Base-by-base conservation (phyloP, 2,888 invertebrate genomes). In the Epinotia ramella region DNA sequence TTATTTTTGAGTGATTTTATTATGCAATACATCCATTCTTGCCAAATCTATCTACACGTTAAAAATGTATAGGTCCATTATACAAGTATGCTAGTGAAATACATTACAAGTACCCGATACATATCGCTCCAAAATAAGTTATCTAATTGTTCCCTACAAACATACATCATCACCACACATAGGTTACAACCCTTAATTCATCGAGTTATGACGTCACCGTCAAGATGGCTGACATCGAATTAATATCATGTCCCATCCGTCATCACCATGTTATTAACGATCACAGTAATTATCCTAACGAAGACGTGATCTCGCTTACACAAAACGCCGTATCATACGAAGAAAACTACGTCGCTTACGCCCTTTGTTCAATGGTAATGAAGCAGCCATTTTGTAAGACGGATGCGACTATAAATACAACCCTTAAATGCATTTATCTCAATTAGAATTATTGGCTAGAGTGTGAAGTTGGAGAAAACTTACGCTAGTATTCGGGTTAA, bases 211-310 rank as follows among this genome's bases (percentile, higher is more conserved):
- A 86, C 84, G 86, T 89, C 84, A 88, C 81, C 84, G 87, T 86
- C 87, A 84, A 78, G 81, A 73, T 74, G 79, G 81, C 80, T 87
- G 86, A 85, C 86, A 80, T 85, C 84, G 84, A 85, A 88, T 89
- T 90, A 90, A 89, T 89, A 86, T 83, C 84, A 80, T 81, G 84
- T 87, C 85, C 86, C 86, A 87, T 86, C 85, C 86, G 87, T 84
- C 84, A 86, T 83, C 87, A 84, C 83, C 82, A 77, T 77, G 87
- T 89, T 90, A 91, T 92, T 90, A 91, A 92, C 90, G 89, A 85
- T 84, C 79, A 78, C 79, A 81, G 87, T 91, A 91, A 91, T 92
- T 90, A 91, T 89, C 85, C 84, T 85, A 80, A 83, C 83, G 84
- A 86, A 87, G 83, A 84, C 82, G 83, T 82, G 84, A 83, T 53